Evolutionary conservation across 2,888 invertebrate species (phyloP).

Genomic region (Cloeon dipterum): DNA sequence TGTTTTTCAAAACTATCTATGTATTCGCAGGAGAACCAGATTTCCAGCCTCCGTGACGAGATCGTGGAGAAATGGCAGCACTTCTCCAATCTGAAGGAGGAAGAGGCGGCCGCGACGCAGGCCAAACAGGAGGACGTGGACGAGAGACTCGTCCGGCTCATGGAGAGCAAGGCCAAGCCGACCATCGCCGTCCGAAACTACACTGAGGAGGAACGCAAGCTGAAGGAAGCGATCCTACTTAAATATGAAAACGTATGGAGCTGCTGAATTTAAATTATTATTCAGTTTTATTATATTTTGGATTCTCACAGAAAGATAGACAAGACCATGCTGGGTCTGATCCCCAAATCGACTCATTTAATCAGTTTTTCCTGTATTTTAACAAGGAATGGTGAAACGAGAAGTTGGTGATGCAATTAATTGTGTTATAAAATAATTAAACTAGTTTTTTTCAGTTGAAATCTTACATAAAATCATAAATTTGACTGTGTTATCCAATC

Average conservation of each 20-base stretch:
- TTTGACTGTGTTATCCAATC: too few species aligned
- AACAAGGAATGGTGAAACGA: too few species aligned
- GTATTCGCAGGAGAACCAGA: slow-evolving; percentile 42
- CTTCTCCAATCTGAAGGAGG: slow-evolving; percentile 24
- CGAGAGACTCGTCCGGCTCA: slow-evolving; percentile 40
- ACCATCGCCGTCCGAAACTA: slow-evolving; percentile 42
- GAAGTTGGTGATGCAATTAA: too few species aligned
- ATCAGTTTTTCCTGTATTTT: background rate
- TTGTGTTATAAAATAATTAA: too few species aligned
- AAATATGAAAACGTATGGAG: slow-evolving; percentile 57
- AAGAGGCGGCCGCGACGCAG: slow-evolving; percentile 18
- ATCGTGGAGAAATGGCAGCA: slow-evolving; percentile 47
- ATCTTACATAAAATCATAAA: too few species aligned
- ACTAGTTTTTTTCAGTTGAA: too few species aligned
- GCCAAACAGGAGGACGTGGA: slow-evolving; percentile 30
- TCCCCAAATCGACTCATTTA: too few species aligned
- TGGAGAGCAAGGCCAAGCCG: slow-evolving; percentile 49
- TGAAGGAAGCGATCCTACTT: slow-evolving; percentile 65
- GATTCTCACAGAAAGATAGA: too few species aligned
- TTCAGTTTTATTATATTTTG: too few species aligned
- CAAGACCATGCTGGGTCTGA: too few species aligned
- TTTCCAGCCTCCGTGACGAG: slow-evolving; percentile 37
- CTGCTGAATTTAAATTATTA: too few species aligned
- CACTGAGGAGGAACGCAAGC: slow-evolving; percentile 62
- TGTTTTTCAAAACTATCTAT: too few species aligned